phyloP scores from a whole-genome alignment of 2,113 vertebrate genomes.

The Pseudois nayaur region DNA sequence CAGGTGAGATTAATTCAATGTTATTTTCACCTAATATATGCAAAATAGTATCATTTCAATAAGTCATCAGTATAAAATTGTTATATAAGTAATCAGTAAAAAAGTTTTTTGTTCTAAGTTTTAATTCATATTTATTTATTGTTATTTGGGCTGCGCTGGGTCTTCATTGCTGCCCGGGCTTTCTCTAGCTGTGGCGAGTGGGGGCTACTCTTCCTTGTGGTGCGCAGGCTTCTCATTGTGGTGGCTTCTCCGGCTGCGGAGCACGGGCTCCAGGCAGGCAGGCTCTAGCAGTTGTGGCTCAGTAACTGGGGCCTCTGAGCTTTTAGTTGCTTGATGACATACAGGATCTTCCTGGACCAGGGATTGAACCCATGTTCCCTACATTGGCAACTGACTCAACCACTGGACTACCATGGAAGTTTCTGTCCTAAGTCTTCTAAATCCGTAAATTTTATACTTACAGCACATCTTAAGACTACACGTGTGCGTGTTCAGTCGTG shows the following conservation, averaged over 20 bases:
- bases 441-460: not conserved
- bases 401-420: not conserved
- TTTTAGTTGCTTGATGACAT: not conserved
- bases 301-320: not conserved
- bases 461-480: not conserved
- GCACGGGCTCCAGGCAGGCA: not conserved
- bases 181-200: not conserved
- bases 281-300: not conserved
- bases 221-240: not conserved
- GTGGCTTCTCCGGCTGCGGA: not conserved
- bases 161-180: not conserved
- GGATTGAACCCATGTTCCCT: not conserved
- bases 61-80: not conserved
- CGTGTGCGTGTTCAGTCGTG: fast-evolving
- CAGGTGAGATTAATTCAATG: not conserved
- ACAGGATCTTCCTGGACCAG: not conserved
- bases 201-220: not conserved
- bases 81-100: not conserved
- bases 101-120: not conserved
- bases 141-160: not conserved
- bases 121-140: not conserved
- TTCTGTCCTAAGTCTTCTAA: not conserved
- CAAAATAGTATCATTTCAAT: constrained; percentile 6
- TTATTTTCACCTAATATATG: constrained; percentile 10
- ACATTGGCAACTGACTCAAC: not conserved